A percentile compares a stretch with the other conserved stretches of the same genome.
Conservation (phyloP, 2,797 vertebrate genomes). For the Dallia pectoralis region DNA sequence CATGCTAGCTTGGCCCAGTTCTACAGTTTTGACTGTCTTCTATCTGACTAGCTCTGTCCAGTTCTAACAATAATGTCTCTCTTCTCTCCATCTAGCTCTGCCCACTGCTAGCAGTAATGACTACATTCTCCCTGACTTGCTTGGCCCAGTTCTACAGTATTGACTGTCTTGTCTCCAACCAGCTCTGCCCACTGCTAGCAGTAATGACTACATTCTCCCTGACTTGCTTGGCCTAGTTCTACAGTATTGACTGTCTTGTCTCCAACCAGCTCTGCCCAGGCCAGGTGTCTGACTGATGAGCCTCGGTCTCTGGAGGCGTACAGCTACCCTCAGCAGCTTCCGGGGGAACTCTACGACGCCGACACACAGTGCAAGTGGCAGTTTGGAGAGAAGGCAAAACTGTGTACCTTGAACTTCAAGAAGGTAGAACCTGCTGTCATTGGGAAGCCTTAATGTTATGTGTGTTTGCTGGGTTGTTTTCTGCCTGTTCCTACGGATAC, state of each 20-base stretch:
- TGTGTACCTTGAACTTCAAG: slow-evolving; percentile 87
- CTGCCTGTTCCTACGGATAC: slow-evolving; percentile 18
- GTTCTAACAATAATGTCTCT: too few species aligned
- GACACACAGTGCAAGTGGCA: slow-evolving; percentile 95
- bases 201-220: background rate
- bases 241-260: slow-evolving; percentile 11
- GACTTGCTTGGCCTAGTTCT: too few species aligned
- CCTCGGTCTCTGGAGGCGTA: slow-evolving; percentile 82
- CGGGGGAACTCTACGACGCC: slow-evolving; percentile 86
- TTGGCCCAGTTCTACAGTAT: slow-evolving; percentile 18
- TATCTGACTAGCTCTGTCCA: too few species aligned
- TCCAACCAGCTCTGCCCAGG: slow-evolving; percentile 80
- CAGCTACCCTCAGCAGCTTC: slow-evolving; percentile 84
- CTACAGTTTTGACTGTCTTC: background rate
- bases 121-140: too few species aligned
- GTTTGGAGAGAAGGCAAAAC: slow-evolving; percentile 90
- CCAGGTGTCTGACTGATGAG: slow-evolving; percentile 84
- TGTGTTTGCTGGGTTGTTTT: slow-evolving; percentile 27
- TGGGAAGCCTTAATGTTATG: too few species aligned
- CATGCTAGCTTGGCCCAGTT: slow-evolving; percentile 1
- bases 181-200: background rate
- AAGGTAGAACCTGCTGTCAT: slow-evolving; percentile 73
- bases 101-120: slow-evolving; percentile 3
- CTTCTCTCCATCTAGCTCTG: background rate
- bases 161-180: too few species aligned